Evolutionary conservation across 2,113 vertebrate genomes (phyloP), one percentile per base, ranked within the genome.

Genomic region (Pangasianodon hypophthalmus): DNA sequence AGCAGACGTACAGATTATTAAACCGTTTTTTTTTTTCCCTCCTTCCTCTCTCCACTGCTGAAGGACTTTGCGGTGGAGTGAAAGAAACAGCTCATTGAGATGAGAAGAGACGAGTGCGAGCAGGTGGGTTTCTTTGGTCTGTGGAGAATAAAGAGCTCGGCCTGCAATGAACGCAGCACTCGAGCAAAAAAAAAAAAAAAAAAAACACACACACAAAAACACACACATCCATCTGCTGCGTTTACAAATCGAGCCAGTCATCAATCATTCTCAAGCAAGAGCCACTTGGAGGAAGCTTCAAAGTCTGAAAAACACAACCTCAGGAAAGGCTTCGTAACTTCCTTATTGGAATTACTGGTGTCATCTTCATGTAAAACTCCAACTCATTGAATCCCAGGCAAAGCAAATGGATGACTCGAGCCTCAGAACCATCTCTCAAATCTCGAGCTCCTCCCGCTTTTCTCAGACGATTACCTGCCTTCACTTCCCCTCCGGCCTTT

Each of bases 1-100:
- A 86, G 83, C 90, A 92, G 87, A 89, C 88, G 64, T 87, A 86
- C 83, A 88, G 91, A 91, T 91, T 91, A 91, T 91, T 90, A 91
- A 92, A 90, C 58, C 84, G 18, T 9, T 50, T 88, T 86, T 50
- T 88, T 86, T 82, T 71, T 80, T 6, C 21, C 11, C 19, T 73
- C 82, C 80, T n/a, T 58, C 67, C 87, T 62, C 75, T 37, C 87
- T 60, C 54, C 85, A 58, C 71, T 69, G 52, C 88, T 87, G 81
- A 91, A 90, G 64, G 86, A 54, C 86, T 87, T 90, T 69, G 60
- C 75, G 3, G 58, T 52, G 58, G 54, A 86, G 89, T 84, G 84
- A 90, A 88, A 83, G 90, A 90, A 88, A 71, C 84, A 88, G 87
- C 89, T 90, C 91, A 83, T 88, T 88, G 84, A 89, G 56, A 60